These are phyloP conservation scores for Ephydatia muelleri DNA, from an alignment of 37 sponge, comb jelly and placozoan species.

Conservation along the genomic window DNA sequence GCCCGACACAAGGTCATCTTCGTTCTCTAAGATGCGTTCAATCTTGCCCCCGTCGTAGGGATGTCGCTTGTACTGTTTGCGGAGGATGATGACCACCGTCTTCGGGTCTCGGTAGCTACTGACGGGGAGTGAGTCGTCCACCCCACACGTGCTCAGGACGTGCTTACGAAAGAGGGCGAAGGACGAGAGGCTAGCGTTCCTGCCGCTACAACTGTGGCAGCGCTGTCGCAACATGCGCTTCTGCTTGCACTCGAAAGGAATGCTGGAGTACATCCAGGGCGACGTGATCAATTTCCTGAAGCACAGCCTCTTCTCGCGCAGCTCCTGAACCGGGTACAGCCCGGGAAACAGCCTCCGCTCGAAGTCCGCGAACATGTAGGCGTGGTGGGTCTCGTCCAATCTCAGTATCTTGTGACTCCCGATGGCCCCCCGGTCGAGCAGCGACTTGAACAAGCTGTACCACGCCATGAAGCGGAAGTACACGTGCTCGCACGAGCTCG, in stretches of 20 bases:
- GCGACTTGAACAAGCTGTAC: conserved; percentile 53
- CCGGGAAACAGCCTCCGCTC: conserved; percentile 61
- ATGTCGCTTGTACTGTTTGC: conserved; percentile 58
- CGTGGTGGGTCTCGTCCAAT: conserved; percentile 22
- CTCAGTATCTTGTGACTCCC: conserved; percentile 25
- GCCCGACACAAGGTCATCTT: conserved; percentile 29
- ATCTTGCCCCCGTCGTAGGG: conserved; percentile 27
- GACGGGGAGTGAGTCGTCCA: conserved; percentile 18
- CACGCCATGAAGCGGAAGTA: conserved; percentile 70
- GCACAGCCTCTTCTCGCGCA: conserved; percentile 37
- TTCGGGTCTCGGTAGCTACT: neutral
- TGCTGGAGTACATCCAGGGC: conserved; percentile 58
- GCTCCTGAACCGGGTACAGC: conserved; percentile 11
- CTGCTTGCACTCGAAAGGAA: conserved; percentile 59
- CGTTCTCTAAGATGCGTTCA: conserved; percentile 56
- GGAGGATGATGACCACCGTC: conserved; percentile 37
- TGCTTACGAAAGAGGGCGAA: conserved; percentile 39
- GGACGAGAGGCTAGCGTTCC: conserved; percentile 20
- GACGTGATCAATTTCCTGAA: conserved; percentile 37
- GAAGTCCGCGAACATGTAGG: conserved; percentile 54
- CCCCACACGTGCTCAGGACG: conserved; percentile 56
- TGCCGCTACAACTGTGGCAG: conserved; percentile 55
- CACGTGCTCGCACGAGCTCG: conserved; percentile 49
- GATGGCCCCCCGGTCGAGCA: neutral
- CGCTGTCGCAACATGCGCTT: neutral